Evolutionary conservation across 64 coral and sea anemone genomes (phyloP).

Genomic region (Exaiptasia diaphana): DNA sequence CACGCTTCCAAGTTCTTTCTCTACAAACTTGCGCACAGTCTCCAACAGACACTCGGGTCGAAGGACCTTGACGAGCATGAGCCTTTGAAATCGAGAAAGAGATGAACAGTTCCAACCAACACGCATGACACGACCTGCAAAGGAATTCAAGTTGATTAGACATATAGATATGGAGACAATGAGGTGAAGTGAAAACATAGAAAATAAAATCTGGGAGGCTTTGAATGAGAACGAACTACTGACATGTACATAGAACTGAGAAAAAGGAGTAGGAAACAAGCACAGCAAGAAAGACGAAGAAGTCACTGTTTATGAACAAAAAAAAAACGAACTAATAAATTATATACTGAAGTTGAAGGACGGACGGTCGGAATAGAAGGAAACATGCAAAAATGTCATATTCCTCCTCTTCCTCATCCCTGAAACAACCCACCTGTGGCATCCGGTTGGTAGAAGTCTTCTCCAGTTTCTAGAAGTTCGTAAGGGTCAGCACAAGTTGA

Average conservation of each 20-base stretch:
- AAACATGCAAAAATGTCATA: too few relatives aligned
- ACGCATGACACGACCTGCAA: background rate
- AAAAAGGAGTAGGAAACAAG: too few relatives aligned
- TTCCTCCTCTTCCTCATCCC: too few relatives aligned
- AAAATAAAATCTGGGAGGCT: background rate
- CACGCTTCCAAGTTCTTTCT: conserved; percentile 63
- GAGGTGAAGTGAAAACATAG: background rate
- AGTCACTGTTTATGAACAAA: too few relatives aligned
- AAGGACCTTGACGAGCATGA: conserved; percentile 81
- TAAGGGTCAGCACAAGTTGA: conserved; percentile 56
- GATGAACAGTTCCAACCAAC: conserved; percentile 57
- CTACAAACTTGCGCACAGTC: conserved; percentile 71
- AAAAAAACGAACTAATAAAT: too few relatives aligned
- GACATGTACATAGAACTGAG: too few relatives aligned
- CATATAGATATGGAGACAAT: too few relatives aligned
- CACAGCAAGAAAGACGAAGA: too few relatives aligned
- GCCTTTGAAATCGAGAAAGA: conserved; percentile 62
- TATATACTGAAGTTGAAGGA: too few relatives aligned
- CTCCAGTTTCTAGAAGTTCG: conserved; percentile 29
- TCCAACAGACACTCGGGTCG: conserved; percentile 84
- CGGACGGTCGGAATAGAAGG: too few relatives aligned
- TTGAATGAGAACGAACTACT: background rate
- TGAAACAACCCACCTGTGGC: background rate
- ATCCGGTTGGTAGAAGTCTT: background rate
- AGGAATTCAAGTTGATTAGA: too few relatives aligned